phyloP scores from a whole-genome alignment of 2,113 vertebrate genomes.

The Arothron firmamentum region DNA sequence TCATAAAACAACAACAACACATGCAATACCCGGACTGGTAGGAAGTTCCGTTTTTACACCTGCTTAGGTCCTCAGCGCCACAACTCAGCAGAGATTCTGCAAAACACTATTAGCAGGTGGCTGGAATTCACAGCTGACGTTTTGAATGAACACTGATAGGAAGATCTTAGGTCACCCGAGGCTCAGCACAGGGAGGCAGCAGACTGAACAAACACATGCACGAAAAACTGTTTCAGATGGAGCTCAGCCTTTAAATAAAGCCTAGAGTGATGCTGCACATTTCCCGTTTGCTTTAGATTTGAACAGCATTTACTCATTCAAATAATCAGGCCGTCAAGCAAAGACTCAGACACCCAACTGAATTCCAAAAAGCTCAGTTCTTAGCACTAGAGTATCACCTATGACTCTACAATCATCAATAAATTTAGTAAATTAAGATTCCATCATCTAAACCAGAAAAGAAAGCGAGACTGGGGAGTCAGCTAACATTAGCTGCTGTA shows the following conservation, averaged over 20 bases:
- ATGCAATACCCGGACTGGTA: conserved; percentile 41
- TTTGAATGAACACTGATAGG: conserved; percentile 43
- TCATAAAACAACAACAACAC: conserved; percentile 30
- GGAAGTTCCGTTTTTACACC: conserved; percentile 47
- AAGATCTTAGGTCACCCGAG: conserved; percentile 38
- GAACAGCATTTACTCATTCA: conserved; percentile 36
- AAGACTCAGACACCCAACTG: conserved; percentile 48
- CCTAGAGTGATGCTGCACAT: conserved; percentile 29
- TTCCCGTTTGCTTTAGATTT: conserved; percentile 42
- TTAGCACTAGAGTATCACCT: too few relatives aligned
- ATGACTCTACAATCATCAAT: too few relatives aligned
- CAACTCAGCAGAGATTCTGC: conserved; percentile 43
- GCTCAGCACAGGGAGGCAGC: conserved; percentile 21
- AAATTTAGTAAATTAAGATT: too few relatives aligned
- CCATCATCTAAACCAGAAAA: too few relatives aligned
- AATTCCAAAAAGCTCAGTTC: conserved; percentile 8
- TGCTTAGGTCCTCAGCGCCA: conserved; percentile 34
- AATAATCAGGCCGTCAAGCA: conserved; percentile 50
- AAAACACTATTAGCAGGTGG: conserved; percentile 48
- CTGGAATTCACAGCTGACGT: conserved; percentile 33
- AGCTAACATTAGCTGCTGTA: too few relatives aligned
- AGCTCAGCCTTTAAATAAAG: neutral
- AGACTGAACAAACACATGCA: conserved; percentile 25
- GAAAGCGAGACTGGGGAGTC: too few relatives aligned
- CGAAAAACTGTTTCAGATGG: conserved; percentile 28